Evolutionary conservation across 2,797 vertebrate species (phyloP).

Genomic region (Anguilla megastoma): DNA sequence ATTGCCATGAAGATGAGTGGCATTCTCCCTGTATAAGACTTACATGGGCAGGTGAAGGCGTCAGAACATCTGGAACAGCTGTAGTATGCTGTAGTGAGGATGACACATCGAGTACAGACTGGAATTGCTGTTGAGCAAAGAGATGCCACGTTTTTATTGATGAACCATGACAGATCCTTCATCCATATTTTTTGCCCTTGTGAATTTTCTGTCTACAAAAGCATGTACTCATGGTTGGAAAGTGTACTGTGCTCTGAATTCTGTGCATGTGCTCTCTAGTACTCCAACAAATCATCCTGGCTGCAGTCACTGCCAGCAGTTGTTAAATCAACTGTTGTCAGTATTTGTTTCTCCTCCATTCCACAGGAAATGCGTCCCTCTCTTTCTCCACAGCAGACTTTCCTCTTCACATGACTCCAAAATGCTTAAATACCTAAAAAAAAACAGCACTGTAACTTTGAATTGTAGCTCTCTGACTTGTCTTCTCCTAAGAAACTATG

Average conservation of each 20-base stretch:
- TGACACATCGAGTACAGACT: slow-evolving; percentile 1
- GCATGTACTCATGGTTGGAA: slow-evolving; percentile 15
- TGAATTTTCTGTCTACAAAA: slow-evolving; percentile 25
- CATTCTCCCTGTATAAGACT: slow-evolving; percentile 9
- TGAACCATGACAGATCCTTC: slow-evolving; percentile 25
- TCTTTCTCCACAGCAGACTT: background rate
- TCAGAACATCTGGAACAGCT: slow-evolving; percentile 15
- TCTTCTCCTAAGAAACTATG: background rate
- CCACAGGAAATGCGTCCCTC: slow-evolving; percentile 14
- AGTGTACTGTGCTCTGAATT: background rate
- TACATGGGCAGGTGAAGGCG: slow-evolving; percentile 30
- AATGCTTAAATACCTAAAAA: background rate
- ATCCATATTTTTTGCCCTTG: background rate
- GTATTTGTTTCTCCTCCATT: slow-evolving; percentile 16
- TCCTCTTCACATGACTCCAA: slow-evolving; percentile 13
- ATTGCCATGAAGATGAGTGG: slow-evolving; percentile 20
- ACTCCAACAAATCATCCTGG: background rate
- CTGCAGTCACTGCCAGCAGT: background rate
- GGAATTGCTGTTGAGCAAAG: slow-evolving; percentile 1
- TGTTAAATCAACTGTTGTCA: slow-evolving; percentile 13
- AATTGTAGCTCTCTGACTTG: background rate
- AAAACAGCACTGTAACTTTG: background rate
- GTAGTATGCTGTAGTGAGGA: slow-evolving; percentile 27
- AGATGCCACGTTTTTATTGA: slow-evolving; percentile 1
- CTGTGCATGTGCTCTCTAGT: background rate